A percentile compares a stretch with the other conserved stretches of the same genome.
These are phyloP conservation scores for Brachionus sp. DNA, from an alignment of 1,140 invertebrate genomes.

Conservation along the genomic window DNA sequence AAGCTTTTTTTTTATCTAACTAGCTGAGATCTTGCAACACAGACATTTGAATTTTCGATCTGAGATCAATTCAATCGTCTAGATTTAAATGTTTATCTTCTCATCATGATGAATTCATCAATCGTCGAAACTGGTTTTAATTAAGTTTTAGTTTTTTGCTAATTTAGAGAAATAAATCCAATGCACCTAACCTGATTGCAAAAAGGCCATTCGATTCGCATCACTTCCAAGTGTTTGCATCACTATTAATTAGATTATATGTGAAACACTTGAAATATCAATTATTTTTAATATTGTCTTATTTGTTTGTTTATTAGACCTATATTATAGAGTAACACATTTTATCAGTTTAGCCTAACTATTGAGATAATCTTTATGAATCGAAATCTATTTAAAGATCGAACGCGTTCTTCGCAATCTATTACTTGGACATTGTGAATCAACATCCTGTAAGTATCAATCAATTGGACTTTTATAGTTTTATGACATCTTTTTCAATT, in stretches of 20 bases:
- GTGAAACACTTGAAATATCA: conserved; percentile 42
- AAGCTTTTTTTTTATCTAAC: conserved; percentile 31
- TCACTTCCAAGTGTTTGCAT: conserved; percentile 25
- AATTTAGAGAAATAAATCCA: background rate
- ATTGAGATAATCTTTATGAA: background rate
- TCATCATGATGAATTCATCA: conserved; percentile 17
- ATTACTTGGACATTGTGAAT: background rate
- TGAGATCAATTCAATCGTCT: conserved; percentile 29
- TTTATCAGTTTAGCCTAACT: background rate
- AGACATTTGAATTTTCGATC: conserved; percentile 40
- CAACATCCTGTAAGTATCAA: background rate
- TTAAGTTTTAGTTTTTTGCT: background rate
- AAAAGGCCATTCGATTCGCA: conserved; percentile 25
- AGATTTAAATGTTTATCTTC: conserved; percentile 29
- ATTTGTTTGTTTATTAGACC: conserved; percentile 16
- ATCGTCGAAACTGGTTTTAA: conserved; percentile 35
- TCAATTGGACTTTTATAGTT: background rate
- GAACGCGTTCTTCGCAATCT: background rate
- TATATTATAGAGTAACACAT: background rate
- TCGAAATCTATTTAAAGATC: background rate
- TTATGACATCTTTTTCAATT: too few species aligned
- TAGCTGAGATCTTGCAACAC: conserved; percentile 23
- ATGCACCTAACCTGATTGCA: background rate
- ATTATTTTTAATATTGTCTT: conserved; percentile 29
- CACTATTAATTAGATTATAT: conserved; percentile 31